Evolutionary conservation across 2,797 vertebrate genomes (phyloP), one percentile per base, ranked within the genome.

Genomic region (Poecilia wingei): DNA sequence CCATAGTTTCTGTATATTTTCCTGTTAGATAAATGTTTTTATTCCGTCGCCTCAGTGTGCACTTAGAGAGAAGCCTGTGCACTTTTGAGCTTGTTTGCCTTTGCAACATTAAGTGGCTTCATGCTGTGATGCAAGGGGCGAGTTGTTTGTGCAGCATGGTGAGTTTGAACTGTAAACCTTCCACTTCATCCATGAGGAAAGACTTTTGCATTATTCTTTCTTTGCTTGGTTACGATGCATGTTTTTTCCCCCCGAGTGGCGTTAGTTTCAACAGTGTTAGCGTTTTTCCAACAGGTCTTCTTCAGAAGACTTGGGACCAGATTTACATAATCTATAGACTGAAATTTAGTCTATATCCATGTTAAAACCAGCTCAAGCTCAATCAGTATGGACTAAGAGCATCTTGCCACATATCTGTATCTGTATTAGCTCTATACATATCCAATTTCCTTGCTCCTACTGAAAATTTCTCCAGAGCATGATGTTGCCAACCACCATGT

Each of bases 61-160:
- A 45, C 57, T 81, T 46, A 33, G 69, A 55, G 13, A 25, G 13
- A 31, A 28, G 74, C 46, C 49, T 7, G 55, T 43, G 2, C 43
- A 84, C 85, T 81, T 86, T 76, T 36, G 70, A 59, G 75, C 14
- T 68, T 76, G 76, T 87, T 83, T 82, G 64, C 25, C 64, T 81
- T 74, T 7, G 25, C 36, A 74, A 72, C 73, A 33, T 59, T 81
- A 84, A 92, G 91, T 92, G 88, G 78, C 36, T n/a, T 80, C 88
- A 76, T 73, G 76, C 87, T 87, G 88, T 75, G 82, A 61, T 2
- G 76, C 64, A 51, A 51, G 55, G 75, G 76, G 72, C 22, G 1
- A 45, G 59, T 14, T 87, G 84, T 82, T 83, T 76, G 79, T 75
- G 72, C 53, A 75, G 51, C 61, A 74, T 14, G 25, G 59, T 72